Evolutionary conservation across 2,888 invertebrate species (phyloP).

Genomic region (Synanthedon formicaeformis): DNA sequence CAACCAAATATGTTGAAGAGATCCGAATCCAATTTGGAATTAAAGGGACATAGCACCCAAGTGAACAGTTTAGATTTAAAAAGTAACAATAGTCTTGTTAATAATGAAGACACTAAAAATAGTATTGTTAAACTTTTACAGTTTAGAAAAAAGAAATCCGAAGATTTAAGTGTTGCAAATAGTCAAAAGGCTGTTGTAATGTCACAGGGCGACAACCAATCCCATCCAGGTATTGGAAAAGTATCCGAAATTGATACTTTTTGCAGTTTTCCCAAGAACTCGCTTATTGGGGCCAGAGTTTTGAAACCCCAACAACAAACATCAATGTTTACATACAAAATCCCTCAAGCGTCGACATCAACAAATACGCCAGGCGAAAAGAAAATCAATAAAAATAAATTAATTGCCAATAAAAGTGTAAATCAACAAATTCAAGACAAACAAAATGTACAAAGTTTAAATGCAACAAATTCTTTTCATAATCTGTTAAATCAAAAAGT

Average conservation of each 20-base stretch:
- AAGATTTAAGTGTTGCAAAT: background rate
- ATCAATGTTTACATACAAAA: no score
- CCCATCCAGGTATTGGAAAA: background rate
- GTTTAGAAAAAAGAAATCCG: slow-evolving; percentile 16
- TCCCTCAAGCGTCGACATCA: no score
- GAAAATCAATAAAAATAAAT: background rate
- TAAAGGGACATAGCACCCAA: no score
- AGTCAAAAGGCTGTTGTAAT: background rate
- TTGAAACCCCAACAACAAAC: background rate
- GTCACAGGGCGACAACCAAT: background rate
- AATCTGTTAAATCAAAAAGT: slow-evolving; percentile 1
- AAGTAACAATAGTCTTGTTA: slow-evolving; percentile 3
- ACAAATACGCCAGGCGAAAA: no score
- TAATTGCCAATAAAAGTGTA: background rate
- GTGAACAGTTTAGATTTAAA: no score
- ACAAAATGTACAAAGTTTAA: background rate
- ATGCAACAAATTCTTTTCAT: slow-evolving; percentile 4
- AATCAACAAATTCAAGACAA: background rate
- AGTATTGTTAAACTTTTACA: slow-evolving; percentile 38
- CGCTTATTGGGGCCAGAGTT: slow-evolving; percentile 5
- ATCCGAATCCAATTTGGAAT: no score
- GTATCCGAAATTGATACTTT: background rate
- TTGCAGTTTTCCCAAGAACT: background rate
- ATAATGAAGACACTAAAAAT: slow-evolving; percentile 29
- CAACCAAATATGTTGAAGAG: no score